Conservation (phyloP, 2,888 invertebrate species). For the Polyommatus iphigenia region DNA sequence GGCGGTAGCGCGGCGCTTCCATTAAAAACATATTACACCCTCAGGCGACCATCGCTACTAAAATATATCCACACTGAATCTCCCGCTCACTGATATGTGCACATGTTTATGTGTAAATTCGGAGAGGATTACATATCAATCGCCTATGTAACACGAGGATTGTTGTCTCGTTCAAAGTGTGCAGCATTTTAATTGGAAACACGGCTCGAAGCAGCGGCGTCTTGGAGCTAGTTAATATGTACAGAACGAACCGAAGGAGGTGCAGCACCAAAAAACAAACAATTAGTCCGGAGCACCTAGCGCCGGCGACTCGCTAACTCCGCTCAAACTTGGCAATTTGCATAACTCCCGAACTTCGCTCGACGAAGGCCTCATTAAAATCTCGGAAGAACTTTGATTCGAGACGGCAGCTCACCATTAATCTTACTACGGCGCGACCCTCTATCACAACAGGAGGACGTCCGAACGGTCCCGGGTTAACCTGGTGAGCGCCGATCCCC, state of each 20-base stretch:
- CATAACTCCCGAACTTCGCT: constrained; percentile 61
- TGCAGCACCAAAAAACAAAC: constrained; percentile 27
- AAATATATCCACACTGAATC: constrained; percentile 22
- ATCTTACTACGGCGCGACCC: constrained; percentile 52
- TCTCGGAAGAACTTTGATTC: constrained; percentile 69
- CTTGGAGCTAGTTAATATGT: constrained; percentile 22
- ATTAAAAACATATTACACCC: constrained; percentile 50
- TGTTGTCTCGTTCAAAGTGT: not conserved
- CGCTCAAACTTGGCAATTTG: constrained; percentile 61
- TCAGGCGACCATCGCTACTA: constrained; percentile 26
- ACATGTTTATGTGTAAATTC: not conserved
- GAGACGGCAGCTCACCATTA: constrained; percentile 68
- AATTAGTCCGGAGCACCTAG: constrained; percentile 37
- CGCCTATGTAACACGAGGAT: not conserved
- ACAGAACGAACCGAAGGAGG: not conserved
- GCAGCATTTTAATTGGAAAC: not conserved
- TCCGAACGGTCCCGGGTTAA: not conserved
- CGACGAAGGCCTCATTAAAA: constrained; percentile 69
- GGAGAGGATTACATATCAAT: not conserved
- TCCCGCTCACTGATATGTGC: not conserved
- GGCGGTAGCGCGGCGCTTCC: constrained; percentile 69
- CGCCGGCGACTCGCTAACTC: constrained; percentile 37
- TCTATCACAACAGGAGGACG: constrained; percentile 11
- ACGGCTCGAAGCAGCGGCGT: not conserved
- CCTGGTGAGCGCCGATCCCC: not conserved